These are phyloP conservation scores for Holcopasites calliopsidis DNA, from an alignment of 1,140 invertebrate species.

Conservation along the genomic window DNA sequence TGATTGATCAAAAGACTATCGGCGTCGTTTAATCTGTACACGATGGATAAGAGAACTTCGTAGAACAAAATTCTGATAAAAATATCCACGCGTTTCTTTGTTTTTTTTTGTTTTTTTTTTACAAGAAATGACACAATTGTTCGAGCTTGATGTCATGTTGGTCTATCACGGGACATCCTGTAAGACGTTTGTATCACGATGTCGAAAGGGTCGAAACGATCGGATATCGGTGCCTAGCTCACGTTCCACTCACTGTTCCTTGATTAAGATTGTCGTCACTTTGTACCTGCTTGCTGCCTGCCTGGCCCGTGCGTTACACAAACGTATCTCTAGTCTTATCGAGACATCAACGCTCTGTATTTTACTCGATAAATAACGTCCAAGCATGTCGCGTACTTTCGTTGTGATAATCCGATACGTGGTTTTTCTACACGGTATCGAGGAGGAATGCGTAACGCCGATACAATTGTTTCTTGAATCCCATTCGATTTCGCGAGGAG, in stretches of 20 bases:
- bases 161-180: slow-evolving; percentile 33
- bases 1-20: not conserved
- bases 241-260: slow-evolving; percentile 59
- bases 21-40: not conserved
- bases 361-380: slow-evolving; percentile 61
- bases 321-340: slow-evolving; percentile 59
- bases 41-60: not conserved
- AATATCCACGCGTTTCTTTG: not conserved
- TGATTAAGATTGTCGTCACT: slow-evolving; percentile 64
- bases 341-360: slow-evolving; percentile 48
- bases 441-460: slow-evolving; percentile 47
- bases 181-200: slow-evolving; percentile 57
- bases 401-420: slow-evolving; percentile 53
- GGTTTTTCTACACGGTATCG: slow-evolving; percentile 46
- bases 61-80: not conserved
- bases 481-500: slow-evolving; percentile 51
- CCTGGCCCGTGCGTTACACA: slow-evolving; percentile 59
- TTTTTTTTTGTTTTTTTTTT: no score
- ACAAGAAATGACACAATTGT: not conserved
- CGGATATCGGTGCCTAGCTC: slow-evolving; percentile 58
- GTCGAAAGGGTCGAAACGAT: slow-evolving; percentile 69
- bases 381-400: slow-evolving; percentile 62
- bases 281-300: slow-evolving; percentile 67
- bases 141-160: slow-evolving; percentile 20
- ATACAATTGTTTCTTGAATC: slow-evolving; percentile 54